Evolutionary conservation across 1,140 invertebrate genomes (phyloP).

Genomic region (Drosophila ficusphila): DNA sequence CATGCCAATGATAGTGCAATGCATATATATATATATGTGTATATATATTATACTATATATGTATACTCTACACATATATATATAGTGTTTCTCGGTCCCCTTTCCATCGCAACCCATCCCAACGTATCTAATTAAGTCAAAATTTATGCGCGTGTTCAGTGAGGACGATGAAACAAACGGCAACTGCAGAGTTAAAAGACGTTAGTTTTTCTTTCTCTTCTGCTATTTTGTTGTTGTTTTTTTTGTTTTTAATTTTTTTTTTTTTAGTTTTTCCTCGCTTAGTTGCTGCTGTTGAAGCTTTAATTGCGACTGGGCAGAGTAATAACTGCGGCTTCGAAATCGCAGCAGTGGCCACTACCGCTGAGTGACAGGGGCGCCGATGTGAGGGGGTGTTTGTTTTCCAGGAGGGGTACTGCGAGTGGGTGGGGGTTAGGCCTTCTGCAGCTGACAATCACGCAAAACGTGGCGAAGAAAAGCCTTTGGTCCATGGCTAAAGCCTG

Average conservation of each 20-base stretch:
- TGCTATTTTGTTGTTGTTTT: conserved; percentile 22
- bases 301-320: conserved; percentile 65
- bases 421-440: conserved; percentile 6
- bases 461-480: not conserved
- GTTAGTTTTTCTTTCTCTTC: conserved; percentile 50
- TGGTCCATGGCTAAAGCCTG: not conserved
- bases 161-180: conserved; percentile 78
- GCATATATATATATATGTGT: conserved; percentile 4
- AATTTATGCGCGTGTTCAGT: conserved; percentile 81
- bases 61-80: conserved; percentile 11
- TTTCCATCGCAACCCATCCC: not conserved
- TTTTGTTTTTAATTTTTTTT: not conserved
- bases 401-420: not conserved
- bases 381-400: conserved; percentile 16
- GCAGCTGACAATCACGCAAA: conserved; percentile 17
- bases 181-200: conserved; percentile 65
- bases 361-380: conserved; percentile 20
- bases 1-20: conserved; percentile 51
- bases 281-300: conserved; percentile 54
- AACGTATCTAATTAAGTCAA: conserved; percentile 74
- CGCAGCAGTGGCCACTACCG: conserved; percentile 21
- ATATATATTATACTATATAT: not conserved
- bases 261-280: conserved; percentile 17
- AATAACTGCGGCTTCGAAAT: conserved; percentile 75
- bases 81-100: conserved; percentile 8